Evolutionary conservation across 2,888 invertebrate species (phyloP), one percentile per base, ranked within the genome.

Genomic region (Agriotes lineatus): DNA sequence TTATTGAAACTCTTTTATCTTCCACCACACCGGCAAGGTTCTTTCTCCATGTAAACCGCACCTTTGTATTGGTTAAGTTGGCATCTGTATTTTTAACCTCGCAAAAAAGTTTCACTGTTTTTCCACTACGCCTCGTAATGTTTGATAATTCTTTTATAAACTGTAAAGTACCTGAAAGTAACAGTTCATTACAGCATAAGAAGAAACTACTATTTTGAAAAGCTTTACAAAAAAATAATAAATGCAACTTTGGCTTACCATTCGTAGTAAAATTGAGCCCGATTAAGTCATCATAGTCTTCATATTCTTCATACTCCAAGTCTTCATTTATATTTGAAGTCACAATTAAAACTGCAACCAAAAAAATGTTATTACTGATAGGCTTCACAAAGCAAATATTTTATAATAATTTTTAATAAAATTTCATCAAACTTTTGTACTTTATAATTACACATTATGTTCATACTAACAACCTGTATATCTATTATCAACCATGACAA

Each of bases 11-110:
- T 35, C 87, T 81, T 35, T 85, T 81, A 1, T 85, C 82, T 4
- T 84, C 83, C 48, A 82, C 82, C 70, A 85, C 83, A 37, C 82
- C 81, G 1, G 85, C 86, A 72, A 87, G 87, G 77, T 91, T 88
- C 79, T 89, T 88, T 79, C 85, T 87, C 92, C 92, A 93, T 45
- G 80, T 79, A 76, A 89, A 86, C 59, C 83, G 84, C 73, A 91
- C 87, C 75, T 85, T 86, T 37, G 82, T 84, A 25, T 90, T 85
- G 0, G 90, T 90, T 74, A 87, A 73, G 71, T 82, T 83, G 1
- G 71, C 18, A 25, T 82, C 82, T 14, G 80, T 68, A 71, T 79
- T 80, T 74, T 82, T 84, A 45, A 90, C 90, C 79, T 91, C 90
- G 80, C 93, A 93, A 48, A 87, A 82, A 74, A 92, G 84, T 73